These are phyloP conservation scores for Rhadina sibilatrix DNA, from an alignment of 2,113 vertebrate genomes.

Conservation along the genomic window DNA sequence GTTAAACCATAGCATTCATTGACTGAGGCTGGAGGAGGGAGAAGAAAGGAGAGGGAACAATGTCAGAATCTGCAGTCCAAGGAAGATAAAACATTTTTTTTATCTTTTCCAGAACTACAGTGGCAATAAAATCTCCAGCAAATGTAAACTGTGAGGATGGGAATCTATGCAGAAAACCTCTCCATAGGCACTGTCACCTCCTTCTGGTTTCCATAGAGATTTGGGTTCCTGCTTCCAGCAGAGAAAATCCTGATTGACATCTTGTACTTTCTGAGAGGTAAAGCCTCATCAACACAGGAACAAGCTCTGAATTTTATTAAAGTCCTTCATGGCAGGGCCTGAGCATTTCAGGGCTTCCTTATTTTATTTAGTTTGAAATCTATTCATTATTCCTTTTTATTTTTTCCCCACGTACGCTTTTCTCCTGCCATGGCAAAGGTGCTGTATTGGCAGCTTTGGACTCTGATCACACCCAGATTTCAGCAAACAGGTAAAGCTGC, in stretches of 20 bases:
- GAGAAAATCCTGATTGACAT: slow-evolving; percentile 43
- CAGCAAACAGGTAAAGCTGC: neutral
- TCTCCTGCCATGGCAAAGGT: neutral
- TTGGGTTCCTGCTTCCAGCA: slow-evolving; percentile 2
- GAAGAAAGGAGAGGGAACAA: neutral
- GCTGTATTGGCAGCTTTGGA: neutral
- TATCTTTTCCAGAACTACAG: neutral
- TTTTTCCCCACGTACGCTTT: neutral
- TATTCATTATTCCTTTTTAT: neutral
- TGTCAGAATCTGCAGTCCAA: neutral
- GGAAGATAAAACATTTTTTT: neutral
- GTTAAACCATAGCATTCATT: neutral
- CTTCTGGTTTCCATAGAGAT: slow-evolving; percentile 68
- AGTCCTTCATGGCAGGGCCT: neutral
- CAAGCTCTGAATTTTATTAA: neutral
- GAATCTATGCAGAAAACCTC: slow-evolving; percentile 14
- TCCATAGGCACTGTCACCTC: slow-evolving; percentile 15
- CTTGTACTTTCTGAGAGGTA: slow-evolving; percentile 5
- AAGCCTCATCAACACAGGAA: slow-evolving; percentile 32
- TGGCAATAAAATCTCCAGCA: neutral
- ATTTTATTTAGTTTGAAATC: neutral
- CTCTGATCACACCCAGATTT: neutral
- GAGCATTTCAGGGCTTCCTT: neutral
- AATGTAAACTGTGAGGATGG: neutral
- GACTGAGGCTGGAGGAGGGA: neutral